Percentiles rank a stretch among this genome's conserved stretches.
phyloP scores from a whole-genome alignment of 2,113 vertebrate species.

The Fulmarus glacialis region DNA sequence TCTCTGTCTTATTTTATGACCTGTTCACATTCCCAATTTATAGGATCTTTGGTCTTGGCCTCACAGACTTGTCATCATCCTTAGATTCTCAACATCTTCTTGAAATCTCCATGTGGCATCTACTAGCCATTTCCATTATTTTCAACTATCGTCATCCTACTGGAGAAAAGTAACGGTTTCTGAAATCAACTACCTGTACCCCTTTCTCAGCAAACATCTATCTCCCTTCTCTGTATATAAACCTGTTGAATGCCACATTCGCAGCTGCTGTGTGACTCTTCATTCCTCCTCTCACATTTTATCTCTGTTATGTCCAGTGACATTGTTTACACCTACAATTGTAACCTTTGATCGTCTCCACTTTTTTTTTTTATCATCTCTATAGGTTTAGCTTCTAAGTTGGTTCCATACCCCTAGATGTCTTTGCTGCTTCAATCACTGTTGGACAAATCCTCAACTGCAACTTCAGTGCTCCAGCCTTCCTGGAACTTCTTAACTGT shows the following conservation, averaged over 20 bases:
- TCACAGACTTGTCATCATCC: accelerated
- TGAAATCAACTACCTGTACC: background rate
- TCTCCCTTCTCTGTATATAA: background rate
- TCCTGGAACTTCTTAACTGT: background rate
- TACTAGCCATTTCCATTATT: background rate
- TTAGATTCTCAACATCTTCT: background rate
- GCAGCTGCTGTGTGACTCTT: background rate
- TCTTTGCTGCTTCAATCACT: background rate
- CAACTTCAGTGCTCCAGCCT: background rate
- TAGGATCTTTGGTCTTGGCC: background rate
- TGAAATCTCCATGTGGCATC: background rate
- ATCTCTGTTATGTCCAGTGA: background rate
- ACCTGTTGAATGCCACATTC: background rate
- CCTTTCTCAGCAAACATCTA: background rate
- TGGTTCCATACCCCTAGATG: background rate
- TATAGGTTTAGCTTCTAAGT: background rate
- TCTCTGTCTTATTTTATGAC: background rate
- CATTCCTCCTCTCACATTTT: background rate
- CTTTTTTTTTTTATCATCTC: background rate
- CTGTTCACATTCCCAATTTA: background rate
- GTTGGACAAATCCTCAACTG: background rate
- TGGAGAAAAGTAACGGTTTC: background rate
- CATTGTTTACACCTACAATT: background rate
- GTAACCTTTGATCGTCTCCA: background rate
- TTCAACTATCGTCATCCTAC: background rate